A percentile compares a stretch with the other conserved stretches of the same genome.
Evolutionary conservation across 2,797 vertebrate species (phyloP).

Genomic region (Cuculus canorus): DNA sequence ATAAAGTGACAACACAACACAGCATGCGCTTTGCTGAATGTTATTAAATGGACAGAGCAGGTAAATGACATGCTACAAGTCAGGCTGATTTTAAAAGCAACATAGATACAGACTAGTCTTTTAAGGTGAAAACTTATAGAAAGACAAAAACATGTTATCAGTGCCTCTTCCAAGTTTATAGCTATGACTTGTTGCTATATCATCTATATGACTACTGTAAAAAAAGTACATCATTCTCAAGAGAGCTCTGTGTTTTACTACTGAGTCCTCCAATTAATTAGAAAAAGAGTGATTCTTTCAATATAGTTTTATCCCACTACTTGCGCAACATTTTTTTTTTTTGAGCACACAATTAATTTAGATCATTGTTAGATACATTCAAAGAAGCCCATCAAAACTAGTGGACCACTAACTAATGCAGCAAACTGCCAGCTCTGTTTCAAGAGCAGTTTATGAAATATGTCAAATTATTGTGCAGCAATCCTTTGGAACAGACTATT

Average conservation of each 20-base stretch:
- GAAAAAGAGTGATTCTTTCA: not conserved
- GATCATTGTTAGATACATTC: not conserved
- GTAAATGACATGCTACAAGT: not conserved
- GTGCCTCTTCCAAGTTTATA: not conserved
- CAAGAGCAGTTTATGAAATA: not conserved
- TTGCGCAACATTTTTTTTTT: not conserved
- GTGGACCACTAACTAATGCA: not conserved
- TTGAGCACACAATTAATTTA: not conserved
- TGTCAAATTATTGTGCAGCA: not conserved
- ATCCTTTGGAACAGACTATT: not conserved
- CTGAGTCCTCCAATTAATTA: not conserved
- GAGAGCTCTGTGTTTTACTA: not conserved
- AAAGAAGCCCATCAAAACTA: not conserved
- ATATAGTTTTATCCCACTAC: not conserved
- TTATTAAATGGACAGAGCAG: not conserved
- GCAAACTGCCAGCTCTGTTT: not conserved
- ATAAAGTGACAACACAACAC: not conserved
- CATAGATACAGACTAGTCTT: not conserved
- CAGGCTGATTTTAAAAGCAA: not conserved
- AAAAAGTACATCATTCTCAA: not conserved
- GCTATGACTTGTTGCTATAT: not conserved
- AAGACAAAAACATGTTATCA: not conserved
- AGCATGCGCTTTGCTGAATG: not conserved
- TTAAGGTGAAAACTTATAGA: not conserved
- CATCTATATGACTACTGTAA: not conserved